Percentiles rank a stretch among this genome's conserved stretches.
Evolutionary conservation across 2,113 vertebrate species (phyloP).

Genomic region (Alosa alosa): DNA sequence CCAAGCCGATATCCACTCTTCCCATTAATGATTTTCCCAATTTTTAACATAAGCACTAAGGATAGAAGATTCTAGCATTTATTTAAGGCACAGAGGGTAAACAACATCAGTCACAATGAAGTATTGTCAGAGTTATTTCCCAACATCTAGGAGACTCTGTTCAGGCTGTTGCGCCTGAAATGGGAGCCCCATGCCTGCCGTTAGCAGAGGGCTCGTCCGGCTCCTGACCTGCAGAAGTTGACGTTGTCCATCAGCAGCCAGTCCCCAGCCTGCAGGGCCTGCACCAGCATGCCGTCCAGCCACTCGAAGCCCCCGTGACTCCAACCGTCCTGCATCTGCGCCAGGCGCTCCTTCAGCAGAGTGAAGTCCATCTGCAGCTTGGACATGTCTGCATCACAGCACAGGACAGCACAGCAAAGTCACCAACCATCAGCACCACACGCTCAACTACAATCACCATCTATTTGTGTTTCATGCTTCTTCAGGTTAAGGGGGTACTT

Average conservation of each 20-base stretch:
- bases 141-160: too few species aligned
- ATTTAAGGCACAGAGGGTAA: too few species aligned
- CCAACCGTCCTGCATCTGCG: slow-evolving; percentile 74
- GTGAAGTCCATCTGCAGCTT: slow-evolving; percentile 86
- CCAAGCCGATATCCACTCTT: too few species aligned
- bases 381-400: slow-evolving; percentile 79
- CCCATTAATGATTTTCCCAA: too few species aligned
- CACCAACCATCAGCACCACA: neutral
- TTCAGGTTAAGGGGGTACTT: neutral
- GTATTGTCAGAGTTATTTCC: too few species aligned
- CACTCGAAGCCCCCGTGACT: slow-evolving; percentile 92
- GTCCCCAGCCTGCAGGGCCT: slow-evolving; percentile 87
- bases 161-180: too few species aligned
- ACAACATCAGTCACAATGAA: too few species aligned
- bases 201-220: neutral
- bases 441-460: neutral
- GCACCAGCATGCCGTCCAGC: slow-evolving; percentile 92
- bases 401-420: neutral
- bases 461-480: neutral
- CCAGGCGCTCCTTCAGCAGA: slow-evolving; percentile 79
- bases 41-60: too few species aligned
- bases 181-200: neutral
- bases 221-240: slow-evolving; percentile 94
- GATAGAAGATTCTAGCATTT: too few species aligned
- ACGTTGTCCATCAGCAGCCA: slow-evolving; percentile 99